Base-by-base conservation (phyloP, 2,888 invertebrate genomes). In the Acronicta alni region DNA sequence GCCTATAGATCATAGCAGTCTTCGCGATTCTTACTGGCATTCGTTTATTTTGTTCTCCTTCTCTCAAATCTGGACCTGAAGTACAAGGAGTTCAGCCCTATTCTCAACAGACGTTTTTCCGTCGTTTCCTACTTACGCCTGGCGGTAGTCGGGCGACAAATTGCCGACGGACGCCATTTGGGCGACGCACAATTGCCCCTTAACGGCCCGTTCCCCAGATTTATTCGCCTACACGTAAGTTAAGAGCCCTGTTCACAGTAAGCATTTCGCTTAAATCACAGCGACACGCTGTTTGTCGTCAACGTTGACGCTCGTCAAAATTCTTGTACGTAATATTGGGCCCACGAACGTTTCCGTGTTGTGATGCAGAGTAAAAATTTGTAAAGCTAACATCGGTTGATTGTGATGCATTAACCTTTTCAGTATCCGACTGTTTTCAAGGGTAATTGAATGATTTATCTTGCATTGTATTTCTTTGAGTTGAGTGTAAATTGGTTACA, bases 111-210 rank as follows among this genome's bases (percentile, higher is more conserved):
- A 74, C 67, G 55, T 63, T 72, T 65, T 72, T 65, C 60, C 56
- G 60, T 61, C 62, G 61, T 77, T 77, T 77, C 75, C 77, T 77
- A 52, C 71, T 73, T 64, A 57, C 58, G 62, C 54, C 60, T 70
- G 67, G 57, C 57, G 46, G 63, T 67, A 69, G 68, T 56, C 42
- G 67, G 59, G 42, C 77, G 78, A 79, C 83, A 80, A 83, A 81
- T 82, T 79, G 74, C 71, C 58, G 68, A 43, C 68, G 58, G 69
- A 63, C 72, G 80, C 77, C 75, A 72, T 84, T 85, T 84, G 71
- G 78, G 76, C 69, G 77, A 77, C 81, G 75, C 75, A 71, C 73
- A 81, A 85, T 85, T 80, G 82, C 80, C 65, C 67, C 65, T 77
- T 82, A 83, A 83, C 81, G 68, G 75, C 69, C 57, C 65, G 70